Conservation (phyloP, 2,888 invertebrate species). For the Kuschelorhynchus macadamiae region DNA sequence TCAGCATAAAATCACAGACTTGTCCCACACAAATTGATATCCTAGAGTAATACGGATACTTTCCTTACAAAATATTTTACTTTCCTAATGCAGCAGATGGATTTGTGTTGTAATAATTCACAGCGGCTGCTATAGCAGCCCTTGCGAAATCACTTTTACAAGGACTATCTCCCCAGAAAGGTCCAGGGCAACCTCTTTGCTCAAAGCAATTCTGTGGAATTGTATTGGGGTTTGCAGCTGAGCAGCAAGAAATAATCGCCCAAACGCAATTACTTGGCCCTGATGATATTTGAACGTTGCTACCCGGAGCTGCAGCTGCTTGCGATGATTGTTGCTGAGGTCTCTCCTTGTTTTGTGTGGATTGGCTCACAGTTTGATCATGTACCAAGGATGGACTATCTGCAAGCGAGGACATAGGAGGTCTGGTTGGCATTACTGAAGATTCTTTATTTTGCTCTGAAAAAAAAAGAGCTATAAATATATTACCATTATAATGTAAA, state of each 20-base stretch:
- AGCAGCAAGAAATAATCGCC: slow-evolving; percentile 84
- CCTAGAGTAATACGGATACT: no score
- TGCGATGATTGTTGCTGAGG: slow-evolving; percentile 18
- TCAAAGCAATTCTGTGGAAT: slow-evolving; percentile 79
- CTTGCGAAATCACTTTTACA: slow-evolving; percentile 76
- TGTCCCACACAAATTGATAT: no score
- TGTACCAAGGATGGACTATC: slow-evolving; percentile 55
- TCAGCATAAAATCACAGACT: no score
- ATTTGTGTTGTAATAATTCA: slow-evolving; percentile 61
- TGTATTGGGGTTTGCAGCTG: slow-evolving; percentile 68
- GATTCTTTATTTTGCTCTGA: slow-evolving; percentile 16
- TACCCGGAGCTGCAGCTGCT: slow-evolving; percentile 50
- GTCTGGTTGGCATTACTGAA: slow-evolving; percentile 24
- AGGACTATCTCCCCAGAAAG: slow-evolving; percentile 81
- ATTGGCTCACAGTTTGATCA: slow-evolving; percentile 33
- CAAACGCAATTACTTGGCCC: slow-evolving; percentile 73
- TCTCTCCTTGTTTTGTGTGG: slow-evolving; percentile 18
- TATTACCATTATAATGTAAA: no score
- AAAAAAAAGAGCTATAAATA: slow-evolving; percentile 15
- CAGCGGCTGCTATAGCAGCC: slow-evolving; percentile 72
- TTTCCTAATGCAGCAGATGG: slow-evolving; percentile 7
- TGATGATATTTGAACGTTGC: slow-evolving; percentile 73
- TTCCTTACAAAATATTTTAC: neutral
- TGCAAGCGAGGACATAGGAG: slow-evolving; percentile 9
- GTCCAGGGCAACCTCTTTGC: slow-evolving; percentile 78